Evolutionary conservation across 2,888 invertebrate species (phyloP).

Genomic region (Latheticus oryzae): DNA sequence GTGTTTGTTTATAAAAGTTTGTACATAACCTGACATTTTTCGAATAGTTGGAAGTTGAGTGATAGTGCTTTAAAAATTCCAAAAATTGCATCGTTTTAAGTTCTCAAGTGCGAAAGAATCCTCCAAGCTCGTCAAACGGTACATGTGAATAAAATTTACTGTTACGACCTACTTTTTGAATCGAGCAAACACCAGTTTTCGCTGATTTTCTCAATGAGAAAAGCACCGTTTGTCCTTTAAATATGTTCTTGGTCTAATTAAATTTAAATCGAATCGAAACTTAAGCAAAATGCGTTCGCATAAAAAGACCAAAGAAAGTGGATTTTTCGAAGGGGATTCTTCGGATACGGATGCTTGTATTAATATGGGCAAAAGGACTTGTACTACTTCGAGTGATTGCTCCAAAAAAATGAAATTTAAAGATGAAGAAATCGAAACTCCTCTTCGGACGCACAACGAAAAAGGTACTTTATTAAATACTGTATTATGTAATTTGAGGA

Average conservation of each 20-base stretch:
- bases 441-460: conserved; percentile 13
- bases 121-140: conserved; percentile 32
- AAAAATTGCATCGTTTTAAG: no score
- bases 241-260: conserved; percentile 23
- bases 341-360: conserved; percentile 70
- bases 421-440: conserved; percentile 60
- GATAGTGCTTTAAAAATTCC: conserved; percentile 17
- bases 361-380: conserved; percentile 67
- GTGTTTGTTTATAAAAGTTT: conserved; percentile 15
- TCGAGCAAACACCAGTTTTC: conserved; percentile 18
- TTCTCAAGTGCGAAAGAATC: no score
- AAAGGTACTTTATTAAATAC: no score
- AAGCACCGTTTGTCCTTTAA: background rate
- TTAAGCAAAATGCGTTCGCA: conserved; percentile 62
- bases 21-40: conserved; percentile 29
- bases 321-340: conserved; percentile 83
- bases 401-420: conserved; percentile 57
- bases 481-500: no score
- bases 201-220: background rate
- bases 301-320: conserved; percentile 77
- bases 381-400: conserved; percentile 60
- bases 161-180: conserved; percentile 54
- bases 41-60: conserved; percentile 25
- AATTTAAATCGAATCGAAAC: no score
- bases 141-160: conserved; percentile 47